These are phyloP conservation scores for Scaptomyza graminum DNA, from an alignment of 1,140 invertebrate genomes.

Conservation along the genomic window DNA sequence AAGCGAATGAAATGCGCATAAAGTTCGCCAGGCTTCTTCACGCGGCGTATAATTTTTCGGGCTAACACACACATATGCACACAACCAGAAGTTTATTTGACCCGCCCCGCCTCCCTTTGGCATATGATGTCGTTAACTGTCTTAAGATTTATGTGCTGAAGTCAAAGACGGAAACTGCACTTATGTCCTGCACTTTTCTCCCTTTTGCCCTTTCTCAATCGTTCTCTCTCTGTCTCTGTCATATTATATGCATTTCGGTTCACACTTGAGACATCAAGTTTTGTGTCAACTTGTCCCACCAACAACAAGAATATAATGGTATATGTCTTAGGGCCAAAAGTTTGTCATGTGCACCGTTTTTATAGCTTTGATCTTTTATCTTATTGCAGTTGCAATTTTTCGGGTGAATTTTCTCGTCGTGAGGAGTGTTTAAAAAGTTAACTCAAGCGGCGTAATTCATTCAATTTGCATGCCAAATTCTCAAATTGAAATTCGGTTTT, in stretches of 20 bases:
- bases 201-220: too few relatives aligned
- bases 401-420: background rate
- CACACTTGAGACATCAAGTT: slow-evolving; percentile 79
- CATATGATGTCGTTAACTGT: slow-evolving; percentile 80
- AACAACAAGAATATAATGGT: slow-evolving; percentile 6
- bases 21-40: slow-evolving; percentile 51
- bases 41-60: slow-evolving; percentile 62
- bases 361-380: slow-evolving; percentile 55
- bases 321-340: slow-evolving; percentile 36
- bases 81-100: slow-evolving; percentile 7
- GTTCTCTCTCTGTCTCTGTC: background rate
- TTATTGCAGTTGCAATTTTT: slow-evolving; percentile 52
- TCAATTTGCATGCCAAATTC: slow-evolving; percentile 69
- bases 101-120: slow-evolving; percentile 29
- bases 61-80: slow-evolving; percentile 10
- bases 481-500: slow-evolving; percentile 39
- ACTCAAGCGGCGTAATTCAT: slow-evolving; percentile 46
- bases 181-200: slow-evolving; percentile 41
- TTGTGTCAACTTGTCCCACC: slow-evolving; percentile 53
- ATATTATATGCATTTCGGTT: slow-evolving; percentile 66
- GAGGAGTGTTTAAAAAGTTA: slow-evolving; percentile 15
- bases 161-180: slow-evolving; percentile 78
- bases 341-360: slow-evolving; percentile 74
- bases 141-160: slow-evolving; percentile 77
- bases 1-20: slow-evolving; percentile 59